Conservation (phyloP, 1,140 invertebrate species). For the Eciton burchellii region DNA sequence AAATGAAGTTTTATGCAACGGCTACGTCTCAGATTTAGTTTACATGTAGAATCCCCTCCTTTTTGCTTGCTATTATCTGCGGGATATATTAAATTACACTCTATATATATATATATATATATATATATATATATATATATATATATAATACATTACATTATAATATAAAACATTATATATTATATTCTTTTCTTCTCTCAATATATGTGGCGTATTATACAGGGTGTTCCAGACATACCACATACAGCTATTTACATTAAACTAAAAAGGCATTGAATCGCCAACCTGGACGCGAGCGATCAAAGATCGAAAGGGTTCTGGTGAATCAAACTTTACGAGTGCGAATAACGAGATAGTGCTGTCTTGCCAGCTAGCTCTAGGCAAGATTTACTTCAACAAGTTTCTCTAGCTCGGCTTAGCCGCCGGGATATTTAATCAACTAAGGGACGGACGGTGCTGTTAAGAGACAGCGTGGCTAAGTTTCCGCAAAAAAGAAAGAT, state of each 20-base stretch:
- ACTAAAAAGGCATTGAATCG: neutral
- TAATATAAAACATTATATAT: conserved; percentile 52
- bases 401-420: neutral
- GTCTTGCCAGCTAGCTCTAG: neutral
- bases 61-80: neutral
- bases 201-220: conserved; percentile 33
- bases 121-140: conserved; percentile 24
- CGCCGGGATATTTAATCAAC: conserved; percentile 12
- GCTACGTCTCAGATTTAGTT: conserved; percentile 14
- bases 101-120: conserved; percentile 26
- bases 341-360: neutral
- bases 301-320: neutral
- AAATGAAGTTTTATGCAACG: neutral
- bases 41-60: neutral
- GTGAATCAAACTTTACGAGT: neutral
- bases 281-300: neutral
- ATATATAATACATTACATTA: conserved; percentile 37
- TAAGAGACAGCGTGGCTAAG: no score
- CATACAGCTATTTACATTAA: neutral
- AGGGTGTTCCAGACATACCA: conserved; percentile 26
- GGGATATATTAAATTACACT: neutral
- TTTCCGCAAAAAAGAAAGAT: neutral
- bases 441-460: conserved; percentile 5
- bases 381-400: conserved; percentile 13
- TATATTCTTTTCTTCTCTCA: conserved; percentile 38